These are phyloP conservation scores for Scomberomorus guttatus DNA, from an alignment of 2,797 vertebrate species.

Conservation along the genomic window DNA sequence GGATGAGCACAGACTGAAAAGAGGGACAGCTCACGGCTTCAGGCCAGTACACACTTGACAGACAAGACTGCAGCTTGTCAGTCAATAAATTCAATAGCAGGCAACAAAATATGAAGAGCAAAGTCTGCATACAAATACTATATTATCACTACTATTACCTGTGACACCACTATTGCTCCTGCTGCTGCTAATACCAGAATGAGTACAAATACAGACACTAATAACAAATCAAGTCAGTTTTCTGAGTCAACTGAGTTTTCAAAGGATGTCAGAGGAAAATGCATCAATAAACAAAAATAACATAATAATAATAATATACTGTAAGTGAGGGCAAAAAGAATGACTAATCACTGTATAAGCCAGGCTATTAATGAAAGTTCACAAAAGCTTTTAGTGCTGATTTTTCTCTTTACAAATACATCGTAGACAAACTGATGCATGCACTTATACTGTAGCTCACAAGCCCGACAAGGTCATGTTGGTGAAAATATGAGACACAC, in stretches of 20 bases:
- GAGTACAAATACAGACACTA: not conserved
- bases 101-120: constrained; percentile 10
- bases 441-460: too few species aligned
- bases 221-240: too few species aligned
- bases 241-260: too few species aligned
- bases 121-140: constrained; percentile 26
- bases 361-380: not conserved
- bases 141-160: not conserved
- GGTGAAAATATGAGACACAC: not conserved
- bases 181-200: not conserved
- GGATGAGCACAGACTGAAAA: constrained; percentile 53
- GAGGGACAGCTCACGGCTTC: constrained; percentile 45
- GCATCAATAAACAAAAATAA: not conserved
- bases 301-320: not conserved
- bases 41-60: constrained; percentile 57
- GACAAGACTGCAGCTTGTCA: constrained; percentile 59
- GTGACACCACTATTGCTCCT: not conserved
- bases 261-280: too few species aligned
- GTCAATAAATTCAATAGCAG: constrained; percentile 45
- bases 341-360: not conserved
- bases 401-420: too few species aligned
- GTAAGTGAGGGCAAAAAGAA: not conserved
- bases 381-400: not conserved
- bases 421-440: too few species aligned
- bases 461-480: too few species aligned